Evolutionary conservation across 2,888 invertebrate genomes (phyloP), one percentile per base, ranked within the genome.

Genomic region (Alviniconcha strummeri): DNA sequence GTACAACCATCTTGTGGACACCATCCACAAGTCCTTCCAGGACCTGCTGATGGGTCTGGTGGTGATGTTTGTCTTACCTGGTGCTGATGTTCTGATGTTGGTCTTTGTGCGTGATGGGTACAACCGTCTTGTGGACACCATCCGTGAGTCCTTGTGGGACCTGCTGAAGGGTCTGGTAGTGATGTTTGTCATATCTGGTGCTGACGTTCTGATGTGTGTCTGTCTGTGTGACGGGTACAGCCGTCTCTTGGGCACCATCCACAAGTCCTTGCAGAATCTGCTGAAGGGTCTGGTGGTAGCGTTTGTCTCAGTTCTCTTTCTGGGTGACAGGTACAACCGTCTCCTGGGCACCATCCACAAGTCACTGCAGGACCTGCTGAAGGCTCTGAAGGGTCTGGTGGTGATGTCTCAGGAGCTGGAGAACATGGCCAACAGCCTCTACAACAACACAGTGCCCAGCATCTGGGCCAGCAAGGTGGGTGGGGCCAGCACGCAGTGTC

Each of bases 351-450:
- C 87, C 0, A 92, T 94, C 69, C 91, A 91, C 74, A 94, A 94
- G n/a, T 95, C 95, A 1, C 93, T 96, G 71, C 94, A 91, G 74
- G 94, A 94, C 87, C 90, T 94, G 74, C 92, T 96, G 86, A 96
- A 96, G 92, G 97, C 97, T 0, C 93, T 97, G 52, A 96, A 96
- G 91, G 97, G 97, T 11, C 93, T 96, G 72, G 96, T 96, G 64
- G 96, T 97, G 75, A 96, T 97, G 96, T 96, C 96, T 0, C 96
- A 96, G 88, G 95, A 95, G 0, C 93, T 97, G 84, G 97, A 97
- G 93, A 95, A 95, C 85, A 96, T 96, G 96, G 94, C 96, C 0
- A 93, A 92, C 72, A 96, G 95, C 88, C 93, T 97, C 36, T 96
- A 95, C 87, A 95, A 94, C 84, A 96, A 96, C 92, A 93, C 94